Evolutionary conservation across 2,888 invertebrate species (phyloP).

Genomic region (Lithosia quadra): DNA sequence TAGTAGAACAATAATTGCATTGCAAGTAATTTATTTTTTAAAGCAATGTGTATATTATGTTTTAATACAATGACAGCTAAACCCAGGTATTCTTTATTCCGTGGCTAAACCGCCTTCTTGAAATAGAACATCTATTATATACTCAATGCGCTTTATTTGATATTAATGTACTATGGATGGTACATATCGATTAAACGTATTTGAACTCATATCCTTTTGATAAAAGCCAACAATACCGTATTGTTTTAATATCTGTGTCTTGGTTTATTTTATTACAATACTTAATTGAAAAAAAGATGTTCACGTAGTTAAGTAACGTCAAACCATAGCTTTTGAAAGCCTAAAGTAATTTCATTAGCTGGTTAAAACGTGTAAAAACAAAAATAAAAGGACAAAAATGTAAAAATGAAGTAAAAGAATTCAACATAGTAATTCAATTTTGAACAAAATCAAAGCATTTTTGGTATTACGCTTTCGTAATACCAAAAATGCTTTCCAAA

Average conservation of each 20-base stretch:
- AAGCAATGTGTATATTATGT: too few relatives aligned
- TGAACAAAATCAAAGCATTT: too few relatives aligned
- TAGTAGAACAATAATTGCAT: too few relatives aligned
- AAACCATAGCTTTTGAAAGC: neutral
- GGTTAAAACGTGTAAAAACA: neutral
- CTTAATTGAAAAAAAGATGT: neutral
- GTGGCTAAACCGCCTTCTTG: too few relatives aligned
- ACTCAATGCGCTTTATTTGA: neutral
- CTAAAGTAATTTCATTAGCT: neutral
- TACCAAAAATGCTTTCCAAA: slow-evolving; percentile 52
- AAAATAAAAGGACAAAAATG: slow-evolving; percentile 2
- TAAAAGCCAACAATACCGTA: slow-evolving; percentile 6
- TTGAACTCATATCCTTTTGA: slow-evolving; percentile 19
- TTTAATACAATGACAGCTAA: too few relatives aligned
- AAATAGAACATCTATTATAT: too few relatives aligned
- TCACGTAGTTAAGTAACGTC: neutral
- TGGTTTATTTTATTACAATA: neutral
- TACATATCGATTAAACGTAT: slow-evolving; percentile 4
- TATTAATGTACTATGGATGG: neutral
- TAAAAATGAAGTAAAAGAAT: slow-evolving; percentile 13
- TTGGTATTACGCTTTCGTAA: too few relatives aligned
- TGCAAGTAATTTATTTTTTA: too few relatives aligned
- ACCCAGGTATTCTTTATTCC: too few relatives aligned
- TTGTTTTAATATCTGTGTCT: neutral
- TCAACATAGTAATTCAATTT: too few relatives aligned